phyloP scores from a whole-genome alignment of 2,113 vertebrate species.

The Polypterus bichir region DNA sequence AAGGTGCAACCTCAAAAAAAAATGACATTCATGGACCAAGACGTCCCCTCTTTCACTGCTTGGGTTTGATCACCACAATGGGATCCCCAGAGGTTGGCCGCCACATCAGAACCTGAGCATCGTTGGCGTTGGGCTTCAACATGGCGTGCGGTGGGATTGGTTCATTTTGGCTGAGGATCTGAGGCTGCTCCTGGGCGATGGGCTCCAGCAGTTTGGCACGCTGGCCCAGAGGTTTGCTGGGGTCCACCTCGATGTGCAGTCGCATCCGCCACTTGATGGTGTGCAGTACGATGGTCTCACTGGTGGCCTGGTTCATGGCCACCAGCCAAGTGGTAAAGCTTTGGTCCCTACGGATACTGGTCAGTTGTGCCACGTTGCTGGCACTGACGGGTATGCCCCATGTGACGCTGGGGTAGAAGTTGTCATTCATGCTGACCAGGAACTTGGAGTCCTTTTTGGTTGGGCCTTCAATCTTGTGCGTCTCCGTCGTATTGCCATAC shows the following conservation, averaged over 20 bases:
- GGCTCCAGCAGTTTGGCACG: constrained; percentile 74
- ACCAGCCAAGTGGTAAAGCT: constrained; percentile 97
- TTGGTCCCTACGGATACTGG: constrained; percentile 82
- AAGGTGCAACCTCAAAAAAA: constrained; percentile 51
- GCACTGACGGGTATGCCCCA: constrained; percentile 91
- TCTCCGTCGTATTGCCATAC: constrained; percentile 96
- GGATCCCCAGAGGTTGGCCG: constrained; percentile 73
- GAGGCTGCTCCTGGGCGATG: constrained; percentile 75
- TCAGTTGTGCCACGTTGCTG: constrained; percentile 81
- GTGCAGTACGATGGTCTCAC: constrained; percentile 76
- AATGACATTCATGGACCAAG: not conserved
- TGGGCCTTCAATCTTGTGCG: constrained; percentile 81
- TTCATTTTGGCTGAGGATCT: constrained; percentile 78
- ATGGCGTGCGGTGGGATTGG: constrained; percentile 79
- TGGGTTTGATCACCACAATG: constrained; percentile 84
- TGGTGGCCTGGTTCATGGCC: constrained; percentile 72
- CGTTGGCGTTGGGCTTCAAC: constrained; percentile 95
- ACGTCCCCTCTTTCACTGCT: constrained; percentile 43
- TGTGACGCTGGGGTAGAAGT: constrained; percentile 96
- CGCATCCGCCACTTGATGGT: constrained; percentile 91
- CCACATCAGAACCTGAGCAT: constrained; percentile 98
- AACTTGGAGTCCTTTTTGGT: constrained; percentile 83
- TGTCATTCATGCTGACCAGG: constrained; percentile 94
- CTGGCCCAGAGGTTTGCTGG: constrained; percentile 68
- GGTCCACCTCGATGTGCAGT: constrained; percentile 78